Evolutionary conservation across 2,888 invertebrate genomes (phyloP).

Genomic region (Hyalella azteca): DNA sequence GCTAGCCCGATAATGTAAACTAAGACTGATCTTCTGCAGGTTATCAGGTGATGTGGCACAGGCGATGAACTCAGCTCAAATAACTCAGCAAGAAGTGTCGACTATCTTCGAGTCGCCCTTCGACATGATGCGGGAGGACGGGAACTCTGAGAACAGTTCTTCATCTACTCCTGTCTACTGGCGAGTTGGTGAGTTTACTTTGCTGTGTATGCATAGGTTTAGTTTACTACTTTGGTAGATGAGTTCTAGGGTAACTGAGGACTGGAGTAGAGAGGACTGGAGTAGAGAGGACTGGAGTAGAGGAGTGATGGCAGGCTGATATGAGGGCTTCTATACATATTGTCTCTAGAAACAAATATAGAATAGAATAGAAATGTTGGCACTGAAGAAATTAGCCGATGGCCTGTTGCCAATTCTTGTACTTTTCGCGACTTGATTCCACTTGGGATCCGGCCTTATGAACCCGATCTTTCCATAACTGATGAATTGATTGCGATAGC

Average conservation of each 20-base stretch:
- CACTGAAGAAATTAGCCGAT: no score
- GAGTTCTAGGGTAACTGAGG: background rate
- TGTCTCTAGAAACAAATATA: background rate
- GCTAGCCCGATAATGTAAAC: no score
- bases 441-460: no score
- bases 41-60: background rate
- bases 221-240: background rate
- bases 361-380: background rate
- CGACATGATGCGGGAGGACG: background rate
- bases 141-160: background rate
- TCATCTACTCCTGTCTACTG: background rate
- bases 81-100: background rate
- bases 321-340: background rate
- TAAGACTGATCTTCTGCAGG: no score
- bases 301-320: background rate
- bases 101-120: conserved; percentile 10
- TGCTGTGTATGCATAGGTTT: no score
- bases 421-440: no score
- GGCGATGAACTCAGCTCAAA: background rate
- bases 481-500: no score
- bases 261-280: background rate
- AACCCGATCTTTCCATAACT: no score
- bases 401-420: no score
- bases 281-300: background rate
- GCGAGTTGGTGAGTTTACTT: conserved; percentile 1